These are phyloP conservation scores for Brachypodius melanocephalos DNA, from an alignment of 2,113 vertebrate genomes.

Conservation along the genomic window DNA sequence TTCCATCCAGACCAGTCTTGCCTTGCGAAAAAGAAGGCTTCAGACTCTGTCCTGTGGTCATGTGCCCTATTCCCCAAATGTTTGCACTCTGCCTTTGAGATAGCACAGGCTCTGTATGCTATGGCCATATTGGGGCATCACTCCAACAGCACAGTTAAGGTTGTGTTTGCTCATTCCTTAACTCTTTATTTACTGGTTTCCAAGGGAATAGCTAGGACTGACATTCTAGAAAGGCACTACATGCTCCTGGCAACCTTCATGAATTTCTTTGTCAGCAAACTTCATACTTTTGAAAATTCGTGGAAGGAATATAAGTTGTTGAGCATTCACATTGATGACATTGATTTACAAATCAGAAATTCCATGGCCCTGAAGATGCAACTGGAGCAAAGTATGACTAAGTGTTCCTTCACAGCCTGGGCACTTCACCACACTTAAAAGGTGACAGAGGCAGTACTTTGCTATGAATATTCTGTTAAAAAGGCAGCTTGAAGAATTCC, in stretches of 20 bases:
- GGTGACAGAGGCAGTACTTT: background rate
- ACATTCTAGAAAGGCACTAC: background rate
- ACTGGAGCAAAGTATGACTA: background rate
- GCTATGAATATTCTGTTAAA: background rate
- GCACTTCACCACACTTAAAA: background rate
- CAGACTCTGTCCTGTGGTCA: background rate
- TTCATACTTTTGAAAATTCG: background rate
- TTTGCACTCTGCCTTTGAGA: constrained; percentile 56
- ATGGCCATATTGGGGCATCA: constrained; percentile 59
- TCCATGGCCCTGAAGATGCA: background rate
- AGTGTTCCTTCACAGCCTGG: background rate
- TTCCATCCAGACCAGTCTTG: background rate
- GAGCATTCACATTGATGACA: background rate
- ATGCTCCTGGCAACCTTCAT: background rate
- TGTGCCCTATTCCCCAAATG: constrained; percentile 20
- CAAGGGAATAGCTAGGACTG: background rate
- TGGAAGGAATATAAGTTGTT: background rate
- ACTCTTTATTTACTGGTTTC: constrained; percentile 52
- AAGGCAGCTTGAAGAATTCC: background rate
- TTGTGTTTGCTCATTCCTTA: constrained; percentile 48
- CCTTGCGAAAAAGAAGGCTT: background rate
- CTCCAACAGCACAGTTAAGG: constrained; percentile 36
- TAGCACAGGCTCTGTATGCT: constrained; percentile 38
- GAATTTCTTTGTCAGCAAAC: background rate
- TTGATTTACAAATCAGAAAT: background rate